Percentiles rank a stretch among this genome's conserved stretches.
phyloP scores from a whole-genome alignment of 1,140 invertebrate species.

The Zaprionus ornatus region DNA sequence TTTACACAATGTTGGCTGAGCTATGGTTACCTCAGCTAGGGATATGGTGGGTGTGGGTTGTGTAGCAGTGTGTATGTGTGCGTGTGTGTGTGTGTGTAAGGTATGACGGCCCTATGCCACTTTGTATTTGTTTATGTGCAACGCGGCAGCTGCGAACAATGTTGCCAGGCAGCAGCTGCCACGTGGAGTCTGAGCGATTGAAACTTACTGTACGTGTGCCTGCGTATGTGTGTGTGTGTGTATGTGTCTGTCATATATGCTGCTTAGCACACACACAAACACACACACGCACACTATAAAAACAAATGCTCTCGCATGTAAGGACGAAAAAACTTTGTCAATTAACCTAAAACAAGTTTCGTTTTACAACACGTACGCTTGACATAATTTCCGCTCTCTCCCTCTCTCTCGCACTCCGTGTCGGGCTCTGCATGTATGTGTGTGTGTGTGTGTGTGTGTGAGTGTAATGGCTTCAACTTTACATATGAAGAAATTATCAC shows the following conservation, averaged over 20 bases:
- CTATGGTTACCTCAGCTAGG: conserved; percentile 51
- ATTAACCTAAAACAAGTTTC: conserved; percentile 81
- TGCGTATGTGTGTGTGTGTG: conserved; percentile 22
- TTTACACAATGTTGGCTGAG: conserved; percentile 74
- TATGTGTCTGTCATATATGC: conserved; percentile 19
- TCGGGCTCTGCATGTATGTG: conserved; percentile 16
- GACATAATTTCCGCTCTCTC: conserved; percentile 61
- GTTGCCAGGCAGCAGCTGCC: conserved; percentile 59
- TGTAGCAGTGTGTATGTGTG: conserved; percentile 8
- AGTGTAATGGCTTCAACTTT: conserved; percentile 44
- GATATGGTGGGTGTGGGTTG: conserved; percentile 38
- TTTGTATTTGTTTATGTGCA: conserved; percentile 77
- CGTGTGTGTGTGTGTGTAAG: conserved; percentile 22
- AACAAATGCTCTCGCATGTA: conserved; percentile 42
- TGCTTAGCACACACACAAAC: conserved; percentile 34
- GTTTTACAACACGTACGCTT: conserved; percentile 75
- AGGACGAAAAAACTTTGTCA: conserved; percentile 74
- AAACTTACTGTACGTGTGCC: conserved; percentile 38
- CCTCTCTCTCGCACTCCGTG: conserved; percentile 12
- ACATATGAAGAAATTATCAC: conserved; percentile 81
- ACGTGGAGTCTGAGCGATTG: conserved; percentile 65
- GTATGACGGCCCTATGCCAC: conserved; percentile 48
- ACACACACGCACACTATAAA: conserved; percentile 43
- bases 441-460: conserved; percentile 11
- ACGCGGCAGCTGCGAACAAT: conserved; percentile 68